Conservation (phyloP, 64 coral and sea anemone genomes). For the Catalaphyllia jardinei region DNA sequence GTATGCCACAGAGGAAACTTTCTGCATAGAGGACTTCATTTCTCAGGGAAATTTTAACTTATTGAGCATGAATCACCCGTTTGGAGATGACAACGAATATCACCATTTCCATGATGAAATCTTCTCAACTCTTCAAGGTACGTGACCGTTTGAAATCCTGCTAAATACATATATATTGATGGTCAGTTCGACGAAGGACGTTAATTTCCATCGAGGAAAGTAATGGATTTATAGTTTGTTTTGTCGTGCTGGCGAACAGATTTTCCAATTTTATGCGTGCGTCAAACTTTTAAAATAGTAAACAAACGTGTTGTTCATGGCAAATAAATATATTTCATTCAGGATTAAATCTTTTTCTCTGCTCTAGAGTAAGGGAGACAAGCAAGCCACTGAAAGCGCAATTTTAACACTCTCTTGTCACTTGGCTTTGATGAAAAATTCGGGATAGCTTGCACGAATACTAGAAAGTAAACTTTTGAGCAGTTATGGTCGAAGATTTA, state of each 20-base stretch:
- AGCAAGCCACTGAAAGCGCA: background rate
- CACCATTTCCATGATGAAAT: slow-evolving; percentile 38
- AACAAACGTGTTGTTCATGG: slow-evolving; percentile 13
- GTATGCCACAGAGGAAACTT: background rate
- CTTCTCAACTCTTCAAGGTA: slow-evolving; percentile 27
- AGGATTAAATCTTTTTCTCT: slow-evolving; percentile 24
- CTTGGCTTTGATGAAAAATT: background rate
- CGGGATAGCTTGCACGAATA: background rate
- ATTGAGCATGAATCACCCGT: slow-evolving; percentile 3
- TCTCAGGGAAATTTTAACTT: background rate
- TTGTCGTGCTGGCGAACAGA: background rate
- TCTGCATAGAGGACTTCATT: background rate
- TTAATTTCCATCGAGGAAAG: background rate
- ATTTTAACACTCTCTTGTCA: background rate
- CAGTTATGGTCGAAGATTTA: too few relatives aligned
- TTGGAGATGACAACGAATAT: background rate
- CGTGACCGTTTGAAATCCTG: background rate
- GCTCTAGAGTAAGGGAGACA: slow-evolving; percentile 5
- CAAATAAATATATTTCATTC: slow-evolving; percentile 20
- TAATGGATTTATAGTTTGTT: background rate
- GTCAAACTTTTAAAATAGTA: background rate
- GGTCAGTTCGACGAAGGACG: background rate
- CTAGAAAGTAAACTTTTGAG: too few relatives aligned
- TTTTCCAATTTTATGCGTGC: background rate
- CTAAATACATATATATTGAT: slow-evolving; percentile 18